These are phyloP conservation scores for Desmodus rotundus DNA, from an alignment of 2,113 vertebrate species.

Conservation along the genomic window DNA sequence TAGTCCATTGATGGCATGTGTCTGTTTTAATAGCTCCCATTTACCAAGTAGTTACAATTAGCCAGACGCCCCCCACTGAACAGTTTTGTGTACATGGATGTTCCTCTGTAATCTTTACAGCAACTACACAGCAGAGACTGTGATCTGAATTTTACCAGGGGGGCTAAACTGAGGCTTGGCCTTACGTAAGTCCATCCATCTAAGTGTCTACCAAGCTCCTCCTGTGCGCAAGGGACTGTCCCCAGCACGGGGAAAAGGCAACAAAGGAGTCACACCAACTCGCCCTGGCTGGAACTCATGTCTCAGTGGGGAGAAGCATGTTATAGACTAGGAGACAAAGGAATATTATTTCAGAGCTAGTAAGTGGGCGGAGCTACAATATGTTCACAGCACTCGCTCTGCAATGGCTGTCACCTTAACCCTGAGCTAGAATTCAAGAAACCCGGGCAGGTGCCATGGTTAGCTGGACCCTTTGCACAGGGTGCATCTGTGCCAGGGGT, in stretches of 20 bases:
- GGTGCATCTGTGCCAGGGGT: no score
- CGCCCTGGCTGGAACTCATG: fast-evolving
- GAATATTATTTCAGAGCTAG: neutral
- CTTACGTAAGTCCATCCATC: neutral
- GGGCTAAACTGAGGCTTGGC: neutral
- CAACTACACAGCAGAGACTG: neutral
- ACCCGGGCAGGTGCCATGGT: fast-evolving
- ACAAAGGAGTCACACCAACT: neutral
- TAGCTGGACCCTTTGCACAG: neutral
- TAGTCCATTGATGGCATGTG: no score
- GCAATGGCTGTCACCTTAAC: neutral
- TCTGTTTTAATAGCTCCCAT: neutral
- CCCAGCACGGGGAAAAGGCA: fast-evolving
- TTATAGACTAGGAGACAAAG: neutral
- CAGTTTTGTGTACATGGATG: fast-evolving
- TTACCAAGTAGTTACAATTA: neutral
- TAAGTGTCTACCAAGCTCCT: neutral
- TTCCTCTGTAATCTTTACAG: neutral
- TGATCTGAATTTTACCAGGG: neutral
- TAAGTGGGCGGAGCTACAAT: neutral
- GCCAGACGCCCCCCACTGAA: neutral
- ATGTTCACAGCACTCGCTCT: neutral
- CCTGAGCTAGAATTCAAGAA: neutral
- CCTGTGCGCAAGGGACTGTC: neutral
- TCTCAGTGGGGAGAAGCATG: neutral